phyloP scores from a whole-genome alignment of 2,113 vertebrate genomes.

The Petaurus breviceps region DNA sequence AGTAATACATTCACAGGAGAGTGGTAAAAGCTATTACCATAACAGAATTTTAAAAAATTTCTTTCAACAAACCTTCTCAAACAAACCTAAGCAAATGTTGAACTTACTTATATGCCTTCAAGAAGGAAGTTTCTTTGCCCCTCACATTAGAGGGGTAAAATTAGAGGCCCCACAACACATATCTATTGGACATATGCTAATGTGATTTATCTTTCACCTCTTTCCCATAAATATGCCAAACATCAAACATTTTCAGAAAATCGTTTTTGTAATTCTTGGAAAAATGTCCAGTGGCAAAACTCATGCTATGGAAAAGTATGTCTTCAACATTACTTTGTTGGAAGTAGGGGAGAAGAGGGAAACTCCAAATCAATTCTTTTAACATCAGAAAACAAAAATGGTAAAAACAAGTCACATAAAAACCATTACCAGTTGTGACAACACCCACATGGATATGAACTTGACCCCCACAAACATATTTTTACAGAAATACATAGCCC shows the following conservation, averaged over 20 bases:
- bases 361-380: not conserved
- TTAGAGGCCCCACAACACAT: not conserved
- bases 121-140: not conserved
- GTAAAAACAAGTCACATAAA: not conserved
- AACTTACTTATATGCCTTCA: not conserved
- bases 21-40: not conserved
- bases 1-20: not conserved
- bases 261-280: not conserved
- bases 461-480: not conserved
- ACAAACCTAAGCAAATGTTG: constrained; percentile 11
- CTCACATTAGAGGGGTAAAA: not conserved
- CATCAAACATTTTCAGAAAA: not conserved
- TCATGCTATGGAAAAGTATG: not conserved
- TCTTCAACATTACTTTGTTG: not conserved
- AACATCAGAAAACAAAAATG: not conserved
- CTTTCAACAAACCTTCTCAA: constrained; percentile 5
- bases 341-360: not conserved
- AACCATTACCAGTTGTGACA: not conserved
- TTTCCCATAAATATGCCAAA: not conserved
- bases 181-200: not conserved
- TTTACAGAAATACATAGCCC: not conserved
- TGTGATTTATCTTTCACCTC: not conserved
- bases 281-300: not conserved
- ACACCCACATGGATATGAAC: not conserved
- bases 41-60: constrained; percentile 10